Conservation (phyloP, 1,140 invertebrate genomes). For the Penaeus chinensis region DNA sequence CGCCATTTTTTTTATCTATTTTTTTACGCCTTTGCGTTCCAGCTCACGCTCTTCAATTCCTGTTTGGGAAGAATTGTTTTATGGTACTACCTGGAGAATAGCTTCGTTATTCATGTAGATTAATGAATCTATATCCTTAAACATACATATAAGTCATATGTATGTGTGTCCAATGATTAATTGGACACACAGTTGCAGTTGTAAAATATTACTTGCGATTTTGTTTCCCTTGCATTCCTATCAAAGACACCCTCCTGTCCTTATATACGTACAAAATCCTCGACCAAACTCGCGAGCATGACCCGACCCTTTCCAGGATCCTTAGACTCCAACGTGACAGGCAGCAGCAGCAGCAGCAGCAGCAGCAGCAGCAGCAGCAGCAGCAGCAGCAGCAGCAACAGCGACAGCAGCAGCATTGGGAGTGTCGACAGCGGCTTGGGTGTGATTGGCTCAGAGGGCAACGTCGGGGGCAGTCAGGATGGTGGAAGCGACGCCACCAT, state of each 20-base stretch:
- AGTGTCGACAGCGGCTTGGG: neutral
- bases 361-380: neutral
- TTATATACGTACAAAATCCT: no score
- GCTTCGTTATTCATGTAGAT: no score
- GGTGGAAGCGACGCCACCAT: slow-evolving; percentile 17
- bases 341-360: neutral
- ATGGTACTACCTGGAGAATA: no score
- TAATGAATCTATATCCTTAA: neutral
- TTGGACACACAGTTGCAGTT: neutral
- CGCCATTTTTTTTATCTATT: neutral
- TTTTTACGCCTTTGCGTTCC: neutral
- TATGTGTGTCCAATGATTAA: no score
- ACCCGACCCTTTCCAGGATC: neutral
- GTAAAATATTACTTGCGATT: neutral
- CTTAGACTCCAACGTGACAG: neutral
- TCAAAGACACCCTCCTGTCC: no score
- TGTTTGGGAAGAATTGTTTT: neutral
- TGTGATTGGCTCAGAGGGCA: neutral
- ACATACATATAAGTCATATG: neutral
- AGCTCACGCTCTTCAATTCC: neutral
- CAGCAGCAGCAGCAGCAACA: neutral
- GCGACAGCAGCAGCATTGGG: neutral
- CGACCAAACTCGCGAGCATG: neutral
- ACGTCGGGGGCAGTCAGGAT: slow-evolving; percentile 53
- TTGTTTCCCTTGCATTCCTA: neutral